phyloP scores from a whole-genome alignment of 2,113 vertebrate genomes.

The Sinocyclocheilus rhinocerous region DNA sequence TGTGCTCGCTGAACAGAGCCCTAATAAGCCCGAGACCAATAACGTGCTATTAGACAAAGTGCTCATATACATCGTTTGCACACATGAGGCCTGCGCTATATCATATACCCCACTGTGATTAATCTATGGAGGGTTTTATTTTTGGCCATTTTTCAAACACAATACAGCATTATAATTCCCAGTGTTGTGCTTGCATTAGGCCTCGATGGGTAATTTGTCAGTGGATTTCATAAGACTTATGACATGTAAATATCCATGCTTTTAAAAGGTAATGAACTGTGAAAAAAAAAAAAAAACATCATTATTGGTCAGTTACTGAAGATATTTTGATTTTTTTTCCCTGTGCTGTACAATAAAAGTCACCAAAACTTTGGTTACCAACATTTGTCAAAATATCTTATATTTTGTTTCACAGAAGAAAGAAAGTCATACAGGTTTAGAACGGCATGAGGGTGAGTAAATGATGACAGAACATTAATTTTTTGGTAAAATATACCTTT shows the following conservation, averaged over 20 bases:
- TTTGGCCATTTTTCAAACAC: slow-evolving; percentile 33
- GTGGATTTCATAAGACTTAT: neutral
- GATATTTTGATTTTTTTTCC: neutral
- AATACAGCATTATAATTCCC: slow-evolving; percentile 21
- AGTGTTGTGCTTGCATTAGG: slow-evolving; percentile 16
- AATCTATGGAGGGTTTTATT: slow-evolving; percentile 11
- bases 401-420: neutral
- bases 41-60: slow-evolving; percentile 61
- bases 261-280: slow-evolving; percentile 11
- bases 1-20: slow-evolving; percentile 56
- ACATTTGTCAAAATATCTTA: neutral
- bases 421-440: neutral
- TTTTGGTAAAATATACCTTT: neutral
- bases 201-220: slow-evolving; percentile 18
- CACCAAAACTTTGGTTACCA: neutral
- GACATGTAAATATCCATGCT: neutral
- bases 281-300: neutral
- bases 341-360: neutral
- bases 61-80: slow-evolving; percentile 45
- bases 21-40: slow-evolving; percentile 57
- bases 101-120: slow-evolving; percentile 52
- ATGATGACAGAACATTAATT: neutral
- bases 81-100: slow-evolving; percentile 59
- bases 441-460: neutral
- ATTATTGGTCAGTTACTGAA: neutral